A percentile compares a stretch with the other conserved stretches of the same genome.
phyloP scores from a whole-genome alignment of 2,888 invertebrate species.

The Patella depressa region DNA sequence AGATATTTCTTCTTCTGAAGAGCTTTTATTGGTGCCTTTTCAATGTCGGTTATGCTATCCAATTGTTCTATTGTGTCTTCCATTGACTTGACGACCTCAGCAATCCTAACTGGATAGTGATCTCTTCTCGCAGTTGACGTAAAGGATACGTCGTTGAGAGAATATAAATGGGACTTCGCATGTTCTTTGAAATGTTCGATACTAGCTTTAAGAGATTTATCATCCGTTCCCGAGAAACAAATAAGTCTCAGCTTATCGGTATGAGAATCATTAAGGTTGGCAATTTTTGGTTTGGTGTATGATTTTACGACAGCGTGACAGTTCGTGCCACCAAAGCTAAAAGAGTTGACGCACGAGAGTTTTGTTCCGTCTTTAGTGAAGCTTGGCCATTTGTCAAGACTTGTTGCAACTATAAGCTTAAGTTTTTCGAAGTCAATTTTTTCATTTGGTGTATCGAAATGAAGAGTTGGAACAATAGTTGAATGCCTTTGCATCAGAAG shows the following conservation, averaged over 20 bases:
- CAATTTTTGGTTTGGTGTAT: neutral
- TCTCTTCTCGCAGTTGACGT: slow-evolving; percentile 43
- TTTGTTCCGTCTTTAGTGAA: slow-evolving; percentile 17
- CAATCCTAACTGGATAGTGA: slow-evolving; percentile 32
- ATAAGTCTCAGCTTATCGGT: slow-evolving; percentile 17
- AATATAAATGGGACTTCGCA: slow-evolving; percentile 1
- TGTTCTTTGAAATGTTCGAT: slow-evolving; percentile 16
- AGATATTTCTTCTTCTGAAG: slow-evolving; percentile 13
- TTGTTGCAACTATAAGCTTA: slow-evolving; percentile 33
- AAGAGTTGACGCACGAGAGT: slow-evolving; percentile 43
- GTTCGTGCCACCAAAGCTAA: slow-evolving; percentile 55
- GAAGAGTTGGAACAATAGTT: slow-evolving; percentile 43
- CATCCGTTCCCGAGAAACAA: slow-evolving; percentile 30
- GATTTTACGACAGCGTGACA: slow-evolving; percentile 39
- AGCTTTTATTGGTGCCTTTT: neutral
- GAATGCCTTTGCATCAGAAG: slow-evolving; percentile 48
- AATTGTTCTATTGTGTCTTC: slow-evolving; percentile 21
- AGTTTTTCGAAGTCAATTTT: slow-evolving; percentile 36
- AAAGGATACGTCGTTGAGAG: slow-evolving; percentile 27
- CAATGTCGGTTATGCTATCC: neutral
- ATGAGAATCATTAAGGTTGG: neutral
- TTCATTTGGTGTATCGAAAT: slow-evolving; percentile 37
- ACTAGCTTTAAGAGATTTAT: slow-evolving; percentile 18
- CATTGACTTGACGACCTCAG: slow-evolving; percentile 24
- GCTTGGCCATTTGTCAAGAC: slow-evolving; percentile 24